Base-by-base conservation (phyloP, 37 sponge, comb jelly and placozoan genomes). In the Corticium candelabrum region DNA sequence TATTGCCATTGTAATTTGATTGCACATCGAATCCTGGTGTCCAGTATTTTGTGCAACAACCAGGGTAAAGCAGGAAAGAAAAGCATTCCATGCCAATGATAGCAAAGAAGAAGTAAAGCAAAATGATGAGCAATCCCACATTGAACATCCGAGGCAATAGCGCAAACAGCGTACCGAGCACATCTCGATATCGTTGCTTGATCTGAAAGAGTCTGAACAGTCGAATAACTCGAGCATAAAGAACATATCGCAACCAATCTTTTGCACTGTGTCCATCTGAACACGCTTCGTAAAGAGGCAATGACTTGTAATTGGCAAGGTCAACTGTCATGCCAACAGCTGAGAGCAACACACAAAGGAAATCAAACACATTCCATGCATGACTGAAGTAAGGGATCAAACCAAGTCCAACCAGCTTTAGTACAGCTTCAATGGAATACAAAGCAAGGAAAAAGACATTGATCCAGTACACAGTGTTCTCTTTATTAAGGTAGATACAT, bases 31-130 rank as follows among this genome's bases (percentile, higher is more conserved):
- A 50, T 11, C 15, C 62, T 11, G 11, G 15, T 50, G 15, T 11
- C 21, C 11, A 50, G 21, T 50, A 50, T 21, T 11, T 50, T 32
- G 5, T 15, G 31, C 73, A 70, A 15, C 73, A 70, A 7, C 73
- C 73, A 70, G 35, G 62, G 68, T 34, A 41, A 40, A 83, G 68
- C 33, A 21, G 68, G 39, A 1, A 68, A 1, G 35, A 3, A 70
- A 93, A 80, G 40, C 80, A 40, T 82, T 93, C 93, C 87, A 93
- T 89, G 3, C 90, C 93, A 35, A 86, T 79, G 27, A 93, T 93
- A 40, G 93, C 90, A 79, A 79, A 93, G 68, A 68, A 84, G 81
- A 89, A 92, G 78, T 74, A 82, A 41, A 88, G 56, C 15, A 88
- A 40, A 33, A 85, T 0, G 1, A 91, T 40, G 30, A 89, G 79